A percentile compares a stretch with the other conserved stretches of the same genome.
Evolutionary conservation across 2,888 invertebrate species (phyloP).

Genomic region (Clepsis dumicolana): DNA sequence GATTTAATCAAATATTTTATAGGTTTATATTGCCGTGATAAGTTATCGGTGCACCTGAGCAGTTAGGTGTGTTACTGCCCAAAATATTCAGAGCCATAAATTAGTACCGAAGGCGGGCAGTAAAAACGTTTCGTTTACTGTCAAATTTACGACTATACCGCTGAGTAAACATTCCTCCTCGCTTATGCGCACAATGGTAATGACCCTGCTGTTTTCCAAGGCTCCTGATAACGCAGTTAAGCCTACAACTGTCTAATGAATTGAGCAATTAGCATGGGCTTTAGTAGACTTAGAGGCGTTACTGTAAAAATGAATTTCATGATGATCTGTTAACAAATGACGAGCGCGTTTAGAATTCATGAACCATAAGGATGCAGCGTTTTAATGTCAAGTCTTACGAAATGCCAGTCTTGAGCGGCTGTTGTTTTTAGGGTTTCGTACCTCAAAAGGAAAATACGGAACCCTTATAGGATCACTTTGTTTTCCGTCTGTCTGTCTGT

Average conservation of each 20-base stretch:
- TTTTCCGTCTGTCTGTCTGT: too few relatives aligned
- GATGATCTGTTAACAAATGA: neutral
- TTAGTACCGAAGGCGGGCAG: neutral
- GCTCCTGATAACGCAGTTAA: conserved; percentile 7
- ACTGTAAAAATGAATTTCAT: conserved; percentile 6
- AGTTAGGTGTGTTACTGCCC: neutral
- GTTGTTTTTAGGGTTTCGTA: too few relatives aligned
- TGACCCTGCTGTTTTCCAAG: conserved; percentile 7
- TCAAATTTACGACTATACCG: conserved; percentile 10
- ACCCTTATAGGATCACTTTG: too few relatives aligned
- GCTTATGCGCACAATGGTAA: conserved; percentile 6
- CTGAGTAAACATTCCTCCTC: conserved; percentile 11
- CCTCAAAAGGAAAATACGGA: too few relatives aligned
- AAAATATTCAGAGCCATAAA: conserved; percentile 1
- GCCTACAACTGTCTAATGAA: conserved; percentile 14
- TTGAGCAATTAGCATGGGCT: conserved; percentile 3
- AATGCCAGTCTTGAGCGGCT: too few relatives aligned
- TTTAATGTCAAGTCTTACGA: neutral
- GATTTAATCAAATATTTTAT: neutral
- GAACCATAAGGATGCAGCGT: neutral
- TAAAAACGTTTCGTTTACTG: conserved; percentile 4
- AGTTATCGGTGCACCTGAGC: neutral
- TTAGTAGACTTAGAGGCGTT: conserved; percentile 1
- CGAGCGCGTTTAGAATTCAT: neutral
- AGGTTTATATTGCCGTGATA: neutral